Conservation (phyloP, 2,797 vertebrate species). For the Numenius phaeopus region DNA sequence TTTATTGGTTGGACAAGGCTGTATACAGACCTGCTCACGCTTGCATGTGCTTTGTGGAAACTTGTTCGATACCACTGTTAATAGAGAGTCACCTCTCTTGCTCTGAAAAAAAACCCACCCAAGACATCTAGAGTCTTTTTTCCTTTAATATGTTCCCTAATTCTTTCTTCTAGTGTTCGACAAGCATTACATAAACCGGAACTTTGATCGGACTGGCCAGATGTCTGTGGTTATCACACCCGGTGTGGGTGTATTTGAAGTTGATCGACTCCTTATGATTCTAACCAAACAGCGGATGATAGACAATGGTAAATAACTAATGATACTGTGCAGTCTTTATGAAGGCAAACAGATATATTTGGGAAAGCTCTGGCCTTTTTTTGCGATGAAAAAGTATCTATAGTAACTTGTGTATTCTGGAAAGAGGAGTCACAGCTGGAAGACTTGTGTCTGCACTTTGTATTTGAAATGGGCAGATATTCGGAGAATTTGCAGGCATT, state of each 20-base stretch:
- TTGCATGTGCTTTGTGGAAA: background rate
- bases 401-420: background rate
- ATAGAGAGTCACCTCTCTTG: background rate
- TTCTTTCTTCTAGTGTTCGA: constrained; percentile 89
- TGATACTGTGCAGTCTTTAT: rapidly evolving
- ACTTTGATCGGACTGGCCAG: constrained; percentile 97
- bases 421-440: background rate
- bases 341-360: rapidly evolving
- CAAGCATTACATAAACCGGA: constrained; percentile 99
- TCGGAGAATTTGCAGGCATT: background rate
- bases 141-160: background rate
- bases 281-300: constrained; percentile 99
- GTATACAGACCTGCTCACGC: background rate
- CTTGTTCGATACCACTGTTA: background rate
- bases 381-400: background rate
- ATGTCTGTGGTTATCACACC: constrained; percentile 99
- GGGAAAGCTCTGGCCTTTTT: background rate
- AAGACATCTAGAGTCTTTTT: background rate
- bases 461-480: background rate
- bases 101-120: background rate
- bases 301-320: constrained; percentile 88
- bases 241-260: constrained; percentile 95
- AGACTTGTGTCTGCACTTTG: background rate
- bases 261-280: constrained; percentile 98
- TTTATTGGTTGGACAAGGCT: background rate